Percentiles rank a stretch among this genome's conserved stretches.
phyloP scores from a whole-genome alignment of 2,113 vertebrate species.

The Colossoma macropomum region DNA sequence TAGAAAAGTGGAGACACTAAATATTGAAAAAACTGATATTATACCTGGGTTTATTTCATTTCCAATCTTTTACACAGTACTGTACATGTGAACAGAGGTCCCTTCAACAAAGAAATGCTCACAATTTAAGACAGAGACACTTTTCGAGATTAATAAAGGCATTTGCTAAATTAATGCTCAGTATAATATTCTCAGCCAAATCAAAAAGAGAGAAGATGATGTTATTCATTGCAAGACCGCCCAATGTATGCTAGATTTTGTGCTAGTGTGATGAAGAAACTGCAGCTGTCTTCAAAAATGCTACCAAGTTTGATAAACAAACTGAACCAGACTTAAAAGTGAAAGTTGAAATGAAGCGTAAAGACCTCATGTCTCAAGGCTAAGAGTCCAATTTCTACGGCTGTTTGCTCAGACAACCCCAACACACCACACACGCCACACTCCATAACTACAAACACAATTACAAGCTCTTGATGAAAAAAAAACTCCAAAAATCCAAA shows the following conservation, averaged over 20 bases:
- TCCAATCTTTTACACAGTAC: too few species aligned
- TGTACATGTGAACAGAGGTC: not conserved
- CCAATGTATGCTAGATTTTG: not conserved
- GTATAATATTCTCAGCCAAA: not conserved
- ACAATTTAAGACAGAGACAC: not conserved
- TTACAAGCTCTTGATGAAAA: not conserved
- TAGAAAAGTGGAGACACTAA: too few species aligned
- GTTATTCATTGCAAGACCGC: not conserved
- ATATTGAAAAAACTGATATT: too few species aligned
- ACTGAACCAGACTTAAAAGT: slow-evolving; percentile 3
- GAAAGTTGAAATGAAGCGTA: not conserved
- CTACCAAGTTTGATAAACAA: slow-evolving; percentile 14
- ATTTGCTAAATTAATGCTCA: not conserved
- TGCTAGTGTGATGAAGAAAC: not conserved
- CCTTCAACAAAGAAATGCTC: not conserved
- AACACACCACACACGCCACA: slow-evolving; percentile 11
- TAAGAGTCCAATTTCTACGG: slow-evolving; percentile 1
- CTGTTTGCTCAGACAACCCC: not conserved
- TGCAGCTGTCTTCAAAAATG: not conserved
- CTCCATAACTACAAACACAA: slow-evolving; percentile 1
- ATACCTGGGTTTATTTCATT: too few species aligned
- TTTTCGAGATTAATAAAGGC: not conserved
- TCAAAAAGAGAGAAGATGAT: not conserved
- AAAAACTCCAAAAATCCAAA: too few species aligned
- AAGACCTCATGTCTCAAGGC: slow-evolving; percentile 21